Evolutionary conservation across 2,113 vertebrate species (phyloP), one percentile per base, ranked within the genome.

Genomic region (Centrocercus urophasianus): DNA sequence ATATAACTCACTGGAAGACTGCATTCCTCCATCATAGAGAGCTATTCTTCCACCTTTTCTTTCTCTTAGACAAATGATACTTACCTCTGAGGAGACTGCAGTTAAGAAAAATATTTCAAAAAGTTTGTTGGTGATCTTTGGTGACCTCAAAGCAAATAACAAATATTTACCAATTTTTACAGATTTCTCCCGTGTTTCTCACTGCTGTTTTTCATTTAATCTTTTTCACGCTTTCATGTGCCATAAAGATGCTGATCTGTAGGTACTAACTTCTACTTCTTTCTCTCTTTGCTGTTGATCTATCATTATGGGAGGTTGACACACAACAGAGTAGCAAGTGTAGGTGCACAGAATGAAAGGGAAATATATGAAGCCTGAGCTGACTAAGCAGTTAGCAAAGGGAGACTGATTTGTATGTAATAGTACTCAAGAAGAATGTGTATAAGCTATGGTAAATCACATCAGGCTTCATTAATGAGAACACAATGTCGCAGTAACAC

Each of bases 41-140:
- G 4, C 6, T 18, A 73, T 20, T 1, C 20, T 85, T 88, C 32
- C 10, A 67, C 64, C 11, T 75, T 83, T 72, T 73, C 27, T 52
- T 66, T 88, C 56, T 74, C 43, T 65, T 72, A 61, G 64, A 92
- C 28, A 90, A 88, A 93, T 81, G 81, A 90, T n/a, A 83, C 2
- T 8, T 4, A 54, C 21, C 32, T 72, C 40, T 32, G 20, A 69
- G 63, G 66, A 94, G 54, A 81, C 6, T 67, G 32, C 16, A 22
- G 56, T 69, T 90, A 74, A 78, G 36, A 90, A 69, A 92, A 72
- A 78, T 52, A 72, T n/a, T 42, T 40, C 15, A 3, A 22, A 60
- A 88, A 72, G 20, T 81, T 88, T 96, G 86, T n/a, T 54, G 47
- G 32, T 57, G 22, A 65, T 76, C 36, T 86, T 75, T 30, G 9